A percentile compares a stretch with the other conserved stretches of the same genome.
phyloP scores from a whole-genome alignment of 2,797 vertebrate genomes.

The Xenops minutus region DNA sequence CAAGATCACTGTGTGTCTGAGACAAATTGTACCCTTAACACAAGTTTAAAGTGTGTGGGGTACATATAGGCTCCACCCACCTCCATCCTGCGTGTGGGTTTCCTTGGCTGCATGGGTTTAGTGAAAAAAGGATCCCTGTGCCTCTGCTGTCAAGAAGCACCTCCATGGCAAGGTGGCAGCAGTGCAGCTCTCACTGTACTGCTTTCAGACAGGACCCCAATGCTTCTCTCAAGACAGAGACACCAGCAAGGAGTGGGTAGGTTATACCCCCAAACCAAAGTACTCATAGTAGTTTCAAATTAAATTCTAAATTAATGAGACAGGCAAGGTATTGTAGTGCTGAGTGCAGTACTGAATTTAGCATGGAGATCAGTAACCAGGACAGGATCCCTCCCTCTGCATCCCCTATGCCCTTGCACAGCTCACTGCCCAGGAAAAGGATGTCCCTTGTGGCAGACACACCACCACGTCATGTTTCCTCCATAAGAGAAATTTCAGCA shows the following conservation, averaged over 20 bases:
- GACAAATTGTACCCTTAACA: background rate
- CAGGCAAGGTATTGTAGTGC: background rate
- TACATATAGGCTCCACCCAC: rapidly evolving
- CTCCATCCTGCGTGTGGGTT: background rate
- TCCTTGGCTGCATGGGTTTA: background rate
- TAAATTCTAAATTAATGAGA: background rate
- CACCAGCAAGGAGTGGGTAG: background rate
- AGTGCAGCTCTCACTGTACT: background rate
- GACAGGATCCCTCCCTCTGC: background rate
- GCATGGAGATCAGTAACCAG: background rate
- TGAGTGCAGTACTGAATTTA: background rate
- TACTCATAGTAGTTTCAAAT: background rate
- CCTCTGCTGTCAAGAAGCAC: background rate
- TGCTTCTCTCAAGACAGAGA: background rate
- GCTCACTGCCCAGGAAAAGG: background rate
- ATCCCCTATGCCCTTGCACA: background rate
- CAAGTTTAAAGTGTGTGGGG: background rate
- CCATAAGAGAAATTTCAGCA: background rate
- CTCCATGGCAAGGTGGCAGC: background rate
- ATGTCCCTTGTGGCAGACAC: background rate
- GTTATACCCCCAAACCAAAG: background rate
- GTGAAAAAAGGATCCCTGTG: background rate
- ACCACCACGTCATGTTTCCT: background rate
- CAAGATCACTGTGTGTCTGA: background rate
- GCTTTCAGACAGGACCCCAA: background rate